Base-by-base conservation (phyloP, 2,113 vertebrate species). In the Tragelaphus strepsiceros region DNA sequence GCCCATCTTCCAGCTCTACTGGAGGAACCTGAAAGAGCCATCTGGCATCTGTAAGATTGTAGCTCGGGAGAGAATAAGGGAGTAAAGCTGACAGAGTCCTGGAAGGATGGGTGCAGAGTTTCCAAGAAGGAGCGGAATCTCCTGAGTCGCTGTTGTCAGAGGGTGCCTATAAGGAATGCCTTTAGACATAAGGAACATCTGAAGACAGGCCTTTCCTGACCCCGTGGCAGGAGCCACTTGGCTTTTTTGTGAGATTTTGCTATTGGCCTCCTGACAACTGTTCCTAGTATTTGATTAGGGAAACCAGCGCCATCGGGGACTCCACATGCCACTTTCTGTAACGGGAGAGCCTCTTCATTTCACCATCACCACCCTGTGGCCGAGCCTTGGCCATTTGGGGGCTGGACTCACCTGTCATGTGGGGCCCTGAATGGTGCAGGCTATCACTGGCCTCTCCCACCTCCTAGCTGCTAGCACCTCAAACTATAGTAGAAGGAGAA, bases 31-130 rank as follows among this genome's bases (percentile, higher is more conserved):
- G n/a, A 11, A 6, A 2, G 21, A 78, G 16, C 11, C 15, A 1
- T 30, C 43, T 2, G 1, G 21, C 8, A 10, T 46, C 88, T 24
- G 1, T 43, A 15, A 15, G 26, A 7, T 0, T 24, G 16, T 6
- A 11, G 43, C 24, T 22, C 2, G 9, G 64, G n/a, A 58, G n/a
- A 61, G 35, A 21, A 5, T 5, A 0, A 58, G 49, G 49, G 19
- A 15, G 30, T 1, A 1, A 14, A 19, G n/a, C 49, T 46, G 9
- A 32, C 1, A 14, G 30, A n/a, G 62, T 81, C 7, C 13, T 46
- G 1, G 24, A 51, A 85, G 43, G 49, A 13, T 17, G 15, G 16
- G 26, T 32, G 13, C 21, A 12, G 14, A 4, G 11, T 53, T 54
- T 28, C 26, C 5, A 10, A 8, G 7, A 16, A 51, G 2, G 9